These are phyloP conservation scores for Butorides virescens DNA, from an alignment of 2,113 vertebrate species.

Conservation along the genomic window DNA sequence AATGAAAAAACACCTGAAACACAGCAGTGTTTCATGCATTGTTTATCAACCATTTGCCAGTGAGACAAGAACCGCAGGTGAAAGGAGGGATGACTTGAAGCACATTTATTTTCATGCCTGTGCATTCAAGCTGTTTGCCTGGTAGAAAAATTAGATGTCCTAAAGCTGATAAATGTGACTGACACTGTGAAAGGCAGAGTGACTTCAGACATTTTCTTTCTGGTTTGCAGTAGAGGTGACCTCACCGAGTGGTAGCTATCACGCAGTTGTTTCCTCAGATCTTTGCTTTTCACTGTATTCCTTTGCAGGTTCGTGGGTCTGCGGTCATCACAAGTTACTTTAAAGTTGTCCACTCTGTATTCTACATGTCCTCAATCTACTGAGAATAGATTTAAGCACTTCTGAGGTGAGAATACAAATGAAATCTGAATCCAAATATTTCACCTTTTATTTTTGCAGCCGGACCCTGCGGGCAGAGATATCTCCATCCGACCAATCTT, in stretches of 20 bases:
- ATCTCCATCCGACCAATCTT: conserved; percentile 96
- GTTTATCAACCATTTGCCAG: conserved; percentile 1
- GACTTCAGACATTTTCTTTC: not conserved
- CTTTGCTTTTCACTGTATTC: not conserved
- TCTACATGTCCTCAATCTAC: not conserved
- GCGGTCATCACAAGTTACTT: not conserved
- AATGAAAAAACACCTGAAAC: not conserved
- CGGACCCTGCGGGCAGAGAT: conserved; percentile 94
- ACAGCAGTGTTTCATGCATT: not conserved
- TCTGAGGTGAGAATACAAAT: not conserved
- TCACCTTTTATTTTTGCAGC: conserved; percentile 73
- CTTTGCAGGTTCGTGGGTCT: not conserved
- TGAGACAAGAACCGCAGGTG: not conserved
- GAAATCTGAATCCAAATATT: not conserved
- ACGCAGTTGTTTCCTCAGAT: not conserved
- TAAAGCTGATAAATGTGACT: not conserved
- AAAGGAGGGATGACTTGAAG: not conserved
- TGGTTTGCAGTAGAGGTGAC: not conserved
- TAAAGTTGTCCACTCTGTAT: not conserved
- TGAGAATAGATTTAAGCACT: not conserved
- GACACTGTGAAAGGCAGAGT: not conserved
- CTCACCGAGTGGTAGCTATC: not conserved
- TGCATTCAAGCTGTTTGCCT: not conserved
- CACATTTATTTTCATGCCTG: not conserved
- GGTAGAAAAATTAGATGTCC: not conserved